These are phyloP conservation scores for Sebastes iracundus DNA, from an alignment of 2,797 vertebrate species.

Conservation along the genomic window DNA sequence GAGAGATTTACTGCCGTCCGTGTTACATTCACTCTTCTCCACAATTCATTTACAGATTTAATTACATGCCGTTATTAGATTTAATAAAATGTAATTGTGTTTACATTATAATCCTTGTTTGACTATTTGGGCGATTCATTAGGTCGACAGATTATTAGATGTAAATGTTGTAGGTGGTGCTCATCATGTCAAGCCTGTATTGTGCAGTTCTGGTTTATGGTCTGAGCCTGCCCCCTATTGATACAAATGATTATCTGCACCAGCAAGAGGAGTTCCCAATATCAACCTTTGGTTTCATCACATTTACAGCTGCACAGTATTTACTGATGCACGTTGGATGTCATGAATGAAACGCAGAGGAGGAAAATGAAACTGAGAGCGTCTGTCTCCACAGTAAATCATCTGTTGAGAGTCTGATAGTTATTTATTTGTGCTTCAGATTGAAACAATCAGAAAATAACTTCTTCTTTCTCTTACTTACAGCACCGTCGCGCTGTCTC, in stretches of 20 bases:
- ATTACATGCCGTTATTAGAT: neutral
- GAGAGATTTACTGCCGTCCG: neutral
- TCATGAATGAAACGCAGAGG: too few relatives aligned
- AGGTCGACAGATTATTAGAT: neutral
- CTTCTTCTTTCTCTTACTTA: too few relatives aligned
- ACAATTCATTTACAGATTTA: neutral
- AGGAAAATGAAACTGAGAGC: too few relatives aligned
- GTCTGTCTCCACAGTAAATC: too few relatives aligned
- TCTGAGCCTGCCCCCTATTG: slow-evolving; percentile 67
- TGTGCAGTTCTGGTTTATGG: slow-evolving; percentile 19
- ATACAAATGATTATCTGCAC: neutral
- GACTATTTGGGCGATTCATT: slow-evolving; percentile 1
- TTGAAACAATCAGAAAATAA: too few relatives aligned
- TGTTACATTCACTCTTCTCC: neutral
- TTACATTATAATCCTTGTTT: neutral
- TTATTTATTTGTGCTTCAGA: too few relatives aligned
- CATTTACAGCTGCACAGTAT: too few relatives aligned
- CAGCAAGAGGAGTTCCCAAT: neutral
- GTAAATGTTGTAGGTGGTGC: neutral
- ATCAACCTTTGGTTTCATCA: neutral
- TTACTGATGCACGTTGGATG: too few relatives aligned
- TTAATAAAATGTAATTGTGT: slow-evolving; percentile 2
- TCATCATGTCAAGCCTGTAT: neutral
- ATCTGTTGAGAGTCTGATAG: too few relatives aligned
- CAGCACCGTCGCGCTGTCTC: too few relatives aligned